A percentile compares a stretch with the other conserved stretches of the same genome.
phyloP scores from a whole-genome alignment of 1,140 invertebrate genomes.

The Lordiphosa collinella region DNA sequence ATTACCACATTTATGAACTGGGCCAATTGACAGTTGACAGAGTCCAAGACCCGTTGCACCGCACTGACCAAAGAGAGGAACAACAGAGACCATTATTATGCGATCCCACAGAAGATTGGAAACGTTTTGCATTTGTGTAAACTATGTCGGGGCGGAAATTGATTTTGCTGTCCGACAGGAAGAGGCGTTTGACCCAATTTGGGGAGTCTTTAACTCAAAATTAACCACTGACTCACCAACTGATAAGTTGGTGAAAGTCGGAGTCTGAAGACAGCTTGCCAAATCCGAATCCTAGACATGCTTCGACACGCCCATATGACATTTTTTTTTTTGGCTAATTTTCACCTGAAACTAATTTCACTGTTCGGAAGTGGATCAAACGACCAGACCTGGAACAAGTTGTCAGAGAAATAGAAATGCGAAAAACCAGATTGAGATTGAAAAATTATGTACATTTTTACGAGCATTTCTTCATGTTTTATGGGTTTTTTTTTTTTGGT shows the following conservation, averaged over 20 bases:
- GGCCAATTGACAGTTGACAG: constrained; percentile 61
- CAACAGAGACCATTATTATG: constrained; percentile 20
- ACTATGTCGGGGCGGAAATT: constrained; percentile 49
- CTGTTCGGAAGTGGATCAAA: constrained; percentile 68
- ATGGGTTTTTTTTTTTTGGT: constrained; percentile 24
- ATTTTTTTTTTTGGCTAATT: constrained; percentile 41
- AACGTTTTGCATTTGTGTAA: constrained; percentile 22
- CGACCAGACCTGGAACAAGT: constrained; percentile 25
- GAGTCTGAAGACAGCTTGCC: constrained; percentile 28
- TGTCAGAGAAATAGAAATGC: constrained; percentile 26
- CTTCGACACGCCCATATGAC: constrained; percentile 29
- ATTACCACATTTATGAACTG: constrained; percentile 72
- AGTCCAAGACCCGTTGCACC: constrained; percentile 3
- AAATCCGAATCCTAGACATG: constrained; percentile 31
- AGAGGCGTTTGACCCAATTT: constrained; percentile 43
- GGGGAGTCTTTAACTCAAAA: constrained; percentile 36
- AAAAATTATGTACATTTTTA: constrained; percentile 67
- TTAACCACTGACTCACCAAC: constrained; percentile 17
- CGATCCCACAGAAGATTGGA: constrained; percentile 26
- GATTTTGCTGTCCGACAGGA: constrained; percentile 37
- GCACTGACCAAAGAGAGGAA: constrained; percentile 8
- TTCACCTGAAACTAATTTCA: constrained; percentile 63
- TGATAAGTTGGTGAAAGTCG: constrained; percentile 37
- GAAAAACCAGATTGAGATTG: constrained; percentile 43
- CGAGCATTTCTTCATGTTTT: constrained; percentile 29